Percentiles rank a stretch among this genome's conserved stretches.
These are phyloP conservation scores for Liolophura sinensis DNA, from an alignment of 1,140 invertebrate species.

Conservation along the genomic window DNA sequence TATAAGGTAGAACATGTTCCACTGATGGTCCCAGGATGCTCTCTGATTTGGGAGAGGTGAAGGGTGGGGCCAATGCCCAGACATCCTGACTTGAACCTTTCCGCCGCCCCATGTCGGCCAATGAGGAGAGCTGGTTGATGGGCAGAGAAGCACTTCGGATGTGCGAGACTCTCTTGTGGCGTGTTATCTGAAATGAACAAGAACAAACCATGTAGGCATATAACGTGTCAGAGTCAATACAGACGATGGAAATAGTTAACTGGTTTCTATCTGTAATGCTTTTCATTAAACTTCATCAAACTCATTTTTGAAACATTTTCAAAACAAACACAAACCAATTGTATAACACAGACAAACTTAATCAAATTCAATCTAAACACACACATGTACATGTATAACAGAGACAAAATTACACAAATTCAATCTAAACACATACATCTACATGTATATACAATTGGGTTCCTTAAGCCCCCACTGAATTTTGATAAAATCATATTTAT, in stretches of 20 bases:
- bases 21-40: conserved; percentile 30
- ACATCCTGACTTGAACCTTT: conserved; percentile 14
- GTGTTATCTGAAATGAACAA: neutral
- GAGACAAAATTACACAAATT: too few relatives aligned
- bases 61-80: conserved; percentile 32
- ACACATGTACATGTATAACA: too few relatives aligned
- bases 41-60: conserved; percentile 36
- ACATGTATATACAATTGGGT: too few relatives aligned
- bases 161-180: conserved; percentile 12
- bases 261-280: too few relatives aligned
- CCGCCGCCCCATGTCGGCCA: conserved; percentile 5
- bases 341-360: neutral
- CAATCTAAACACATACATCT: too few relatives aligned
- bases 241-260: too few relatives aligned
- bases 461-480: too few relatives aligned
- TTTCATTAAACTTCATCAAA: too few relatives aligned
- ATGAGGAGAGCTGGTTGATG: conserved; percentile 12
- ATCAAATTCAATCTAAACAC: neutral
- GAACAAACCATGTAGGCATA: neutral
- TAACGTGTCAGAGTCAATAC: neutral
- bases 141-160: conserved; percentile 28
- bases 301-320: too few relatives aligned
- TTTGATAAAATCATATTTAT: too few relatives aligned
- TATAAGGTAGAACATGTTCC: conserved; percentile 36
- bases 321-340: too few relatives aligned